These are phyloP conservation scores for Stegana nigrithorax DNA, from an alignment of 2,888 invertebrate species.

Conservation along the genomic window DNA sequence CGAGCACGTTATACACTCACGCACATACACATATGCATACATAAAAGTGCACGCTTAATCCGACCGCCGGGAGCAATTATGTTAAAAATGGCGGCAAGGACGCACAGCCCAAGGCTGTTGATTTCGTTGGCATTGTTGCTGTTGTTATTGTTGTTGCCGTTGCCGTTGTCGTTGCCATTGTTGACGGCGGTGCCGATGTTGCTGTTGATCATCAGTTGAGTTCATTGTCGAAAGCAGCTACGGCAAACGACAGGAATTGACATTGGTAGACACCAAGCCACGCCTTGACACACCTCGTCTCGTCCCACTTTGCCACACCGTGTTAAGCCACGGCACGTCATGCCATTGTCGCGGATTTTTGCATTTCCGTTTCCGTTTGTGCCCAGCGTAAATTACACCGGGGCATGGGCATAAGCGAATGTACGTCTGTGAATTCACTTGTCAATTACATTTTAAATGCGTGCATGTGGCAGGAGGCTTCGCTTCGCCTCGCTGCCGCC, in stretches of 20 bases:
- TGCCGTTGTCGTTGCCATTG: too few species aligned
- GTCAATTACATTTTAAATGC: slow-evolving; percentile 15
- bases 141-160: too few species aligned
- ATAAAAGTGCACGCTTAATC: slow-evolving; percentile 35
- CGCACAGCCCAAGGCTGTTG: neutral
- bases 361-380: slow-evolving; percentile 44
- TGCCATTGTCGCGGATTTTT: slow-evolving; percentile 3
- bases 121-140: slow-evolving; percentile 18
- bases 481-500: too few species aligned
- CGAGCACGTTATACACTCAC: too few species aligned
- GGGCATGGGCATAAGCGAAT: neutral
- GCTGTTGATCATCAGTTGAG: neutral
- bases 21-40: neutral
- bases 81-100: slow-evolving; percentile 23
- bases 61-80: slow-evolving; percentile 53
- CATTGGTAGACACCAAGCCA: too few species aligned
- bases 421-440: slow-evolving; percentile 14
- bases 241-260: too few species aligned
- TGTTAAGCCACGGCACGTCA: too few species aligned
- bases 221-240: slow-evolving; percentile 20
- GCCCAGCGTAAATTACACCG: slow-evolving; percentile 1
- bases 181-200: slow-evolving; percentile 13
- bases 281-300: too few species aligned
- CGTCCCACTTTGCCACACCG: too few species aligned
- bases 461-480: too few species aligned